Base-by-base conservation (phyloP, 2,888 invertebrate genomes). In the Flexamia atlantica region DNA sequence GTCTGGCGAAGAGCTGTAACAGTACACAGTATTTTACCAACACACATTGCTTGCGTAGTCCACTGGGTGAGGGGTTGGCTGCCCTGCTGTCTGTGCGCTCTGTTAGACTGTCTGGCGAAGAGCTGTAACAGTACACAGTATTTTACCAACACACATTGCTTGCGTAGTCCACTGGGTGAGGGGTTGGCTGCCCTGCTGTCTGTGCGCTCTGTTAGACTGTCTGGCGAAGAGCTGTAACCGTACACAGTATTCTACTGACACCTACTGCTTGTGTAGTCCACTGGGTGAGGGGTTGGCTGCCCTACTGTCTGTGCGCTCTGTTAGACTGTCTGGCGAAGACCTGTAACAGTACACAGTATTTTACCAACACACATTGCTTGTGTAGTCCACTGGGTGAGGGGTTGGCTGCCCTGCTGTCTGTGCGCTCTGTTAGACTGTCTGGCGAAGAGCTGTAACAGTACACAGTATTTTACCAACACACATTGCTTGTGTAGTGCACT, bases 61-160 rank as follows among this genome's bases (percentile, higher is more conserved):
- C 95, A 42, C 95, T 93, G 0, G 98, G 97, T 57, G 97, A 95
- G 68, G 96, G 95, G 86, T 93, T 94, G 53, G 94, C 93, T 57
- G 93, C 92, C 89, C 96, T 96, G 88, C 94, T 95, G 87, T 97
- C 97, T 82, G 91, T 91, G n/a, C n/a, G n/a, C n/a, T n/a, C n/a
- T n/a, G n/a, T n/a, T n/a, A n/a, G n/a, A n/a, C n/a, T n/a, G n/a
- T 98, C 97, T 84, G 97, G 97, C 28, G 97, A 97, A 42, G 97
- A 97, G 83, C 88, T 88, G 83, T 81, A 85, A 83, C 30, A 50
- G 42, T n/a, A n/a, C n/a, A n/a, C n/a, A n/a, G n/a, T n/a, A n/a
- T n/a, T n/a, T n/a, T n/a, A n/a, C n/a, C n/a, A 40, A 40, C 40
- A 40, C 40, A 40, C n/a, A n/a, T 87, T 98, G 92, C 91, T 98